Evolutionary conservation across 2,113 vertebrate species (phyloP), one percentile per base, ranked within the genome.

Genomic region (Athene cunicularia): DNA sequence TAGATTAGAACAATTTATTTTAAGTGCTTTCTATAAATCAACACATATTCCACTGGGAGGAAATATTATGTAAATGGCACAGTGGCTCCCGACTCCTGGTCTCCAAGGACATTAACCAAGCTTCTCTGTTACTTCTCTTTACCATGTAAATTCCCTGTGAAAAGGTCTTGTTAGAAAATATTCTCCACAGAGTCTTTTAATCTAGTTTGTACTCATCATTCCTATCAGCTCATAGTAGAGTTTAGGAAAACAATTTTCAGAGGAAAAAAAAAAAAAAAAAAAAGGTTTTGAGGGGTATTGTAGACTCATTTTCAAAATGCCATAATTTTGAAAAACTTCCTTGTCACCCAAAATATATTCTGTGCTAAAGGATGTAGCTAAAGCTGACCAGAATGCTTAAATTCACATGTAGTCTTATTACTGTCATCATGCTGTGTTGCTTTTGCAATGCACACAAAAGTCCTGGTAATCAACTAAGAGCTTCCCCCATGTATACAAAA

Each of bases 21-120:
- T 73, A 94, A 96, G 39, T 82, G 39, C 28, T 94, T 68, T 55
- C 60, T 76, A 59, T 74, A 96, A 93, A 94, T 86, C 80, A 93
- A 41, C 41, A 59, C 14, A 16, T 47, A 64, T 79, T 75, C 8
- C 6, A 59, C 21, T 64, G 27, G 13, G 14, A 71, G 9, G 39
- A 94, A 88, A 77, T 67, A 80, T 12, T 88, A 27, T 37, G 39
- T 67, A 85, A 93, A 81, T 14, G 5, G 16, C 73, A 21, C 0
- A 0, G 27, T 86, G 22, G 28, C 7, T 50, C 22, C 17, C 1
- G 2, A 32, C 16, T 84, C 45, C 19, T 20, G 6, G 3, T 75
- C 45, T 71, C 27, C 26, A 88, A 79, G 53, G 47, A 60, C 16
- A 72, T 15, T 28, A 67, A 41, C 11, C 24, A 70, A 41, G 13